These are phyloP conservation scores for Cryptocheilus praepositus DNA, from an alignment of 2,888 invertebrate genomes.

Conservation along the genomic window DNA sequence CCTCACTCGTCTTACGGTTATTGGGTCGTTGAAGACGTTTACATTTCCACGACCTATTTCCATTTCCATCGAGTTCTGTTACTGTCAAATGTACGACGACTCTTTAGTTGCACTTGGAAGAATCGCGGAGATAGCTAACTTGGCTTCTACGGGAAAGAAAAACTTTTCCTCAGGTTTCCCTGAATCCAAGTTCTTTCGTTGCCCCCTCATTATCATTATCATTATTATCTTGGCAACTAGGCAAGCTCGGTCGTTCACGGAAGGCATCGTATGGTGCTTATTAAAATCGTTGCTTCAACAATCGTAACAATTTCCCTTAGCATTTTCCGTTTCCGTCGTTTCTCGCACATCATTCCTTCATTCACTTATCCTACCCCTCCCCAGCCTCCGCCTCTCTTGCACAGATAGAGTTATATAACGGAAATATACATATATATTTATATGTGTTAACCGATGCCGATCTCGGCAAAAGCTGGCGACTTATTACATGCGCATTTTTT, in stretches of 20 bases:
- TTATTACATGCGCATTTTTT: slow-evolving; percentile 39
- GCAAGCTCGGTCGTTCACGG: slow-evolving; percentile 75
- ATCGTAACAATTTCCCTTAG: slow-evolving; percentile 66
- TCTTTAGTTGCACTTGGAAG: slow-evolving; percentile 10
- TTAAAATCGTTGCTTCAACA: slow-evolving; percentile 72
- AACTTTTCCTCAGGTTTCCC: slow-evolving; percentile 44
- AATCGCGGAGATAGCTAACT: slow-evolving; percentile 45
- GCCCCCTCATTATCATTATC: slow-evolving; percentile 44
- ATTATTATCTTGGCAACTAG: slow-evolving; percentile 53
- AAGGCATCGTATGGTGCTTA: slow-evolving; percentile 74
- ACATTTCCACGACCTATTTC: neutral
- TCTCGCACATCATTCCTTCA: slow-evolving; percentile 18
- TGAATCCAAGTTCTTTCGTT: slow-evolving; percentile 17
- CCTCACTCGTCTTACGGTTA: neutral
- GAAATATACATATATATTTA: slow-evolving; percentile 20
- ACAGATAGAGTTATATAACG: slow-evolving; percentile 39
- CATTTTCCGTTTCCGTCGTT: slow-evolving; percentile 27
- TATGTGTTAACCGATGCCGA: slow-evolving; percentile 17
- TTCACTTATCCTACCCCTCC: slow-evolving; percentile 8
- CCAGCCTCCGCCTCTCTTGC: neutral
- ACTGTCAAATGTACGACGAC: neutral
- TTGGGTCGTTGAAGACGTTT: neutral
- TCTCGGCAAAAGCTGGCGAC: slow-evolving; percentile 48
- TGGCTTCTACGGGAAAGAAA: slow-evolving; percentile 43
- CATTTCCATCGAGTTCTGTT: neutral